These are phyloP conservation scores for Sylvicola fuscatus DNA, from an alignment of 2,888 invertebrate species.

Conservation along the genomic window DNA sequence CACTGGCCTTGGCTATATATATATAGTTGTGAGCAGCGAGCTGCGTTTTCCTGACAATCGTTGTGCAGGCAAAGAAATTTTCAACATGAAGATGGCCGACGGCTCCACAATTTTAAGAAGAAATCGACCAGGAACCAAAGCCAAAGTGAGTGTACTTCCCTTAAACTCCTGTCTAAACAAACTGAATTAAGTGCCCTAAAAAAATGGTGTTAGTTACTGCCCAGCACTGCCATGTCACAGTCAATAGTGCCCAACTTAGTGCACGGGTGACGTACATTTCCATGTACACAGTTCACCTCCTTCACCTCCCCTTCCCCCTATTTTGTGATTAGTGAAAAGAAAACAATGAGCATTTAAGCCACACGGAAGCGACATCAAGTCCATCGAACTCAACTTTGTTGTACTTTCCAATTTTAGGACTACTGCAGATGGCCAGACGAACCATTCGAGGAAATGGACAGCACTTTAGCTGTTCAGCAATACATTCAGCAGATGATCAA, in stretches of 20 bases:
- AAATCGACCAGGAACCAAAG: constrained; percentile 81
- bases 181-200: neutral
- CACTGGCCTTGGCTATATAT: too few relatives aligned
- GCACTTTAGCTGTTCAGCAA: constrained; percentile 94
- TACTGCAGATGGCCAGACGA: constrained; percentile 97
- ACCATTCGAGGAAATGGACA: constrained; percentile 98
- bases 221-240: neutral
- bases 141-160: constrained; percentile 42
- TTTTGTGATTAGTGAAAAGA: too few relatives aligned
- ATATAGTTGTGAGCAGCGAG: too few relatives aligned
- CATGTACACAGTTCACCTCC: neutral
- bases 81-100: constrained; percentile 66
- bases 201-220: neutral
- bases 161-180: neutral
- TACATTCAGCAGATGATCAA: constrained; percentile 96
- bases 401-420: constrained; percentile 36
- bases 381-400: neutral
- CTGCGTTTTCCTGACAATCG: too few relatives aligned
- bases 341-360: too few relatives aligned
- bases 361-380: too few relatives aligned
- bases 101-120: constrained; percentile 61
- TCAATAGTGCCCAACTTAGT: neutral
- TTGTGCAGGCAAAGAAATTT: neutral
- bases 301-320: too few relatives aligned
- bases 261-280: neutral